Evolutionary conservation across 2,113 vertebrate species (phyloP).

Genomic region (Chaetorhynchus papuensis): DNA sequence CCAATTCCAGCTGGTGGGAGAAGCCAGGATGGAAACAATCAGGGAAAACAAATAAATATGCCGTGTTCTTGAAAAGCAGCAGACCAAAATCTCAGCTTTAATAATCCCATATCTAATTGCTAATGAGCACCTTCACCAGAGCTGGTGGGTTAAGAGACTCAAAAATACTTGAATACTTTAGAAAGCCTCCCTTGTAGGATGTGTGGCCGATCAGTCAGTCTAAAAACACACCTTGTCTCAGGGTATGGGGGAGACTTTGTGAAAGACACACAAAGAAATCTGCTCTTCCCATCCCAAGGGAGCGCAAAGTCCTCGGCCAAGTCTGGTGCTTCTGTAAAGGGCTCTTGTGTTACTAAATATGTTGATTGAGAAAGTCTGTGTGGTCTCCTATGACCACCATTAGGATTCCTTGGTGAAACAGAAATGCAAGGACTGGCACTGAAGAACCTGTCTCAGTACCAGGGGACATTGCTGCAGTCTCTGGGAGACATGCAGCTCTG

Average conservation of each 20-base stretch:
- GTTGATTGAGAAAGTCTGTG: not conserved
- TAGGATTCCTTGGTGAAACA: not conserved
- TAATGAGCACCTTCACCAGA: not conserved
- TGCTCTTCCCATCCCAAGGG: not conserved
- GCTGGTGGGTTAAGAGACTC: not conserved
- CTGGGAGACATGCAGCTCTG: not conserved
- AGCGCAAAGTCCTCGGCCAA: not conserved
- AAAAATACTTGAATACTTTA: not conserved
- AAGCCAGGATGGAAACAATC: not conserved
- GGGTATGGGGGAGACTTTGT: not conserved
- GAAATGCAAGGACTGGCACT: not conserved
- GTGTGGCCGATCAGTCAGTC: not conserved
- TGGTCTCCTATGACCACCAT: not conserved
- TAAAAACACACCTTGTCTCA: not conserved
- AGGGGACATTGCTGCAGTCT: not conserved
- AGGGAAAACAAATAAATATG: not conserved
- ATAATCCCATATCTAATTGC: not conserved
- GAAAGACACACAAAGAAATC: not conserved
- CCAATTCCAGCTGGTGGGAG: not conserved
- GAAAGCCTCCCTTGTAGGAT: not conserved
- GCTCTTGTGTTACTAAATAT: not conserved
- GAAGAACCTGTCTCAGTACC: not conserved
- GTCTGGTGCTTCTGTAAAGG: not conserved
- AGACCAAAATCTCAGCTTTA: not conserved
- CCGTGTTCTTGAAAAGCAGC: not conserved